Conservation (phyloP, 2,888 invertebrate genomes). For the Lithophane ornitopus region DNA sequence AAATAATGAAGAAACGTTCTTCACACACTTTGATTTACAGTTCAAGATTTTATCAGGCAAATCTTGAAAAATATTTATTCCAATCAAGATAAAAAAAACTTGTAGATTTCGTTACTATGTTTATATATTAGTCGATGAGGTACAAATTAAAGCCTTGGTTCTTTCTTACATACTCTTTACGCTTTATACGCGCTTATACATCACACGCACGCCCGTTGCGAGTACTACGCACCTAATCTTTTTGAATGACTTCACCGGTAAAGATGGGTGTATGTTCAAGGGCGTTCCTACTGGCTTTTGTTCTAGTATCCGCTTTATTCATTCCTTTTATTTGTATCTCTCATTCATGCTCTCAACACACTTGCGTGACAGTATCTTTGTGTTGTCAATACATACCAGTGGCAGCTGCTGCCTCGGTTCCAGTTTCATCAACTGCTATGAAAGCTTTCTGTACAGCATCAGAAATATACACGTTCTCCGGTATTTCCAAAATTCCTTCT, state of each 20-base stretch:
- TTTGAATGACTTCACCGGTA: not conserved
- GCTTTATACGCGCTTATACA: not conserved
- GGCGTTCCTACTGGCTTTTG: not conserved
- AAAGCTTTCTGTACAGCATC: conserved; percentile 74
- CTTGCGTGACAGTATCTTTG: not conserved
- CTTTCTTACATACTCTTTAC: not conserved
- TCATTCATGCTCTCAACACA: not conserved
- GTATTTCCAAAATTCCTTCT: conserved; percentile 68
- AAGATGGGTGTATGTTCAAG: not conserved
- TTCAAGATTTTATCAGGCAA: conserved; percentile 5
- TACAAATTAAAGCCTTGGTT: not conserved
- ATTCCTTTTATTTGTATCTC: not conserved
- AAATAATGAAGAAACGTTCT: not conserved
- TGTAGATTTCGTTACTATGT: not conserved
- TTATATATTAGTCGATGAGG: not conserved
- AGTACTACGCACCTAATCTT: not conserved
- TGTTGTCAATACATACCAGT: conserved; percentile 72
- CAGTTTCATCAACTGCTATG: conserved; percentile 74
- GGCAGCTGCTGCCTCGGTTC: conserved; percentile 80
- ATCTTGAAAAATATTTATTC: not conserved
- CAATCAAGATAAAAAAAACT: not conserved
- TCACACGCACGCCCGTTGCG: not conserved
- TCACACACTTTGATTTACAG: not conserved
- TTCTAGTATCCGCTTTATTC: not conserved
- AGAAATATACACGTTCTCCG: conserved; percentile 67